These are phyloP conservation scores for Zaprionus davidi DNA, from an alignment of 1,140 invertebrate genomes.

Conservation along the genomic window DNA sequence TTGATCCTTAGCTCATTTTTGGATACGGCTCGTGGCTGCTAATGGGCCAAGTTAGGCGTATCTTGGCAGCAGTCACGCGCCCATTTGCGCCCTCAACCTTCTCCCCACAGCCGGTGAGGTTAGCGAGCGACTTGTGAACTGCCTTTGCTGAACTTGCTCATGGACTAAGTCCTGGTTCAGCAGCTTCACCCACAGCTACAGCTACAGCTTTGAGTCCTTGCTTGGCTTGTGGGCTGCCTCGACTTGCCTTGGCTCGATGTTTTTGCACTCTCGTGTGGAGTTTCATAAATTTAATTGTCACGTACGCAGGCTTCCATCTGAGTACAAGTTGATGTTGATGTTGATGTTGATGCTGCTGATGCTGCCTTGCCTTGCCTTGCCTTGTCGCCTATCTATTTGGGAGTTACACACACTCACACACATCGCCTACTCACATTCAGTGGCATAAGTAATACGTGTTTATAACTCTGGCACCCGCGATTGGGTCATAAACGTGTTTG, in stretches of 20 bases:
- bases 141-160: constrained; percentile 18
- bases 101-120: neutral
- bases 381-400: constrained; percentile 40
- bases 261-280: constrained; percentile 31
- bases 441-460: constrained; percentile 68
- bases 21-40: constrained; percentile 37
- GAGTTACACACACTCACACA: constrained; percentile 2
- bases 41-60: constrained; percentile 59
- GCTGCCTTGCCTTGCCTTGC: constrained; percentile 1
- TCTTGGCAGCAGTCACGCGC: constrained; percentile 67
- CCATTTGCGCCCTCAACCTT: constrained; percentile 5
- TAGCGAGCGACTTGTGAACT: constrained; percentile 52
- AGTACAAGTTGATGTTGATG: constrained; percentile 10
- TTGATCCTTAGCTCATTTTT: constrained; percentile 27
- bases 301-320: constrained; percentile 54
- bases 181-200: neutral
- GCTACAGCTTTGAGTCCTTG: neutral
- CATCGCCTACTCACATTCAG: neutral
- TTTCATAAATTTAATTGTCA: constrained; percentile 83
- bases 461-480: constrained; percentile 62
- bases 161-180: constrained; percentile 13
- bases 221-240: too few species aligned
- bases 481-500: constrained; percentile 58
- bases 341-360: neutral
- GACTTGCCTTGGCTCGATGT: neutral